Evolutionary conservation across 2,797 vertebrate species (phyloP).

Genomic region (Limnodromus scolopaceus): DNA sequence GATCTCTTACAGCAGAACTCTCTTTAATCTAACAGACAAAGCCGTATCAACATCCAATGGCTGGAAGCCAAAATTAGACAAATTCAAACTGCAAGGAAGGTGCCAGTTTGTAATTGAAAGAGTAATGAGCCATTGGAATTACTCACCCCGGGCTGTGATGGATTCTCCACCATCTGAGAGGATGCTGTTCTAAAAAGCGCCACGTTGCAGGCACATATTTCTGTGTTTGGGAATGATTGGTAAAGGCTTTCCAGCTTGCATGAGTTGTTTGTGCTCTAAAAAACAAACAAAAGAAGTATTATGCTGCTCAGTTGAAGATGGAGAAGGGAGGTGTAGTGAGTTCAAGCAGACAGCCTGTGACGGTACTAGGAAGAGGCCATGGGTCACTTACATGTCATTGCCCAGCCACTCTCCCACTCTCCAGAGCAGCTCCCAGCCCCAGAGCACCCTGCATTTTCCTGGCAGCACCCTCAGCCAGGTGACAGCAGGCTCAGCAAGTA

Average conservation of each 20-base stretch:
- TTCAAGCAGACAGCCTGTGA: not conserved
- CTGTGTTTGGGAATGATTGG: conserved; percentile 1
- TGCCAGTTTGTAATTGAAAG: conserved; percentile 60
- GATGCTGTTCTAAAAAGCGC: not conserved
- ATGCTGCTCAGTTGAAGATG: not conserved
- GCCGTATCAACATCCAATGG: not conserved
- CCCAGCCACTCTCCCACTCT: not conserved
- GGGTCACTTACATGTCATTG: not conserved
- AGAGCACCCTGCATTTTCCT: not conserved
- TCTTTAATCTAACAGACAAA: conserved; percentile 38
- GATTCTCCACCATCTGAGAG: conserved; percentile 35
- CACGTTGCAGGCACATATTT: conserved; percentile 21
- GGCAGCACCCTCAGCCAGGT: not conserved
- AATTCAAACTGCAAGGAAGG: conserved; percentile 27
- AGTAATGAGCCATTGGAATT: conserved; percentile 65
- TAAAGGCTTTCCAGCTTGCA: not conserved
- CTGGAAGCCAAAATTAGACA: conserved; percentile 48
- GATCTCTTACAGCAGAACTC: not conserved
- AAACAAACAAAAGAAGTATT: conserved; percentile 16
- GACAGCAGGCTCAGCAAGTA: not conserved
- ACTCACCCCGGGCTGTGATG: conserved; percentile 17
- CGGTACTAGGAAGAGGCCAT: not conserved
- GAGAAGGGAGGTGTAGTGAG: not conserved
- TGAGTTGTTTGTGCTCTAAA: not conserved
- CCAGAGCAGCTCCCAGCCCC: not conserved